These are phyloP conservation scores for Adela reaumurella DNA, from an alignment of 2,888 invertebrate genomes.

Conservation along the genomic window DNA sequence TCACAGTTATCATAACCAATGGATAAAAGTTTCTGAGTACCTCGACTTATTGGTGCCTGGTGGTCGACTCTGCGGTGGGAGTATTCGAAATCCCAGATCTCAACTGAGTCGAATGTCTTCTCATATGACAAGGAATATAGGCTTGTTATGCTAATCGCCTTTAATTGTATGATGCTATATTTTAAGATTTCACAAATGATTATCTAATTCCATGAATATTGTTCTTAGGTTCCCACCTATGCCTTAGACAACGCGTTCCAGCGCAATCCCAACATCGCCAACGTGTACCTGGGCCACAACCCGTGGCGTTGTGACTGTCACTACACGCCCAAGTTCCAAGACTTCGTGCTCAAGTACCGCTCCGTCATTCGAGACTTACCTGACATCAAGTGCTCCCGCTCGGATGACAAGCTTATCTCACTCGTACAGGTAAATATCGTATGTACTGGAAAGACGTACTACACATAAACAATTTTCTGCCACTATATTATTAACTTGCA, in stretches of 20 bases:
- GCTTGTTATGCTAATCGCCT: not conserved
- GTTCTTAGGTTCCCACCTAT: constrained; percentile 68
- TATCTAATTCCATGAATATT: not conserved
- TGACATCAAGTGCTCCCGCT: constrained; percentile 67
- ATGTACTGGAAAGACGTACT: too few species aligned
- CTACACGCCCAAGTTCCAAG: constrained; percentile 75
- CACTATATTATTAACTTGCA: too few species aligned
- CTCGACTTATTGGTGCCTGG: too few species aligned
- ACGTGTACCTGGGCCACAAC: constrained; percentile 69
- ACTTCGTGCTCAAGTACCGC: constrained; percentile 64
- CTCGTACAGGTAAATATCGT: constrained; percentile 52
- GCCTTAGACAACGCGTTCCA: constrained; percentile 76
- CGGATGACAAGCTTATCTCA: constrained; percentile 60
- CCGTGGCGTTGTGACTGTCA: constrained; percentile 82
- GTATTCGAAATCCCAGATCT: too few species aligned
- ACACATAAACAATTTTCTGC: too few species aligned
- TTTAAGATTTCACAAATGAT: not conserved
- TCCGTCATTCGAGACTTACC: constrained; percentile 64
- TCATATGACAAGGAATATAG: not conserved
- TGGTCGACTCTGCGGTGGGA: too few species aligned
- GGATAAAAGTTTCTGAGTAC: too few species aligned
- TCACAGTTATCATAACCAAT: too few species aligned
- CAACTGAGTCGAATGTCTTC: too few species aligned
- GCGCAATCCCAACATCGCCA: constrained; percentile 66
- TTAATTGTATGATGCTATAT: not conserved